phyloP scores from a whole-genome alignment of 2,113 vertebrate genomes.

The Saccopteryx leptura region DNA sequence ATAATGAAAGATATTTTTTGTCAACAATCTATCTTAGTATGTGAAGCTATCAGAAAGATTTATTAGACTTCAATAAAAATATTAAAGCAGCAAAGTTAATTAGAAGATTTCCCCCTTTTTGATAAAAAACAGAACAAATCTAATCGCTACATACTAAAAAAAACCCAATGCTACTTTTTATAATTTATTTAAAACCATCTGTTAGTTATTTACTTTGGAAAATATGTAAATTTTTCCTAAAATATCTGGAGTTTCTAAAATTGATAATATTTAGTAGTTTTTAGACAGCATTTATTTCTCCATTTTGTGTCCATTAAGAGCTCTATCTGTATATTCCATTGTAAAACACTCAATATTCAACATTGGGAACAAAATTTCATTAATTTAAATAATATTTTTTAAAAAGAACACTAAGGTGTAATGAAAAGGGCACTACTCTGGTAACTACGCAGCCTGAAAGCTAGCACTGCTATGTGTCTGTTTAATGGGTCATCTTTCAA shows the following conservation, averaged over 20 bases:
- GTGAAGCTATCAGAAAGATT: conserved; percentile 52
- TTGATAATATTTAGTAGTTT: neutral
- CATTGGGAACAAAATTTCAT: neutral
- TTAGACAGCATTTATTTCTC: neutral
- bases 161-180: neutral
- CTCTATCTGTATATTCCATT: neutral
- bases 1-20: conserved; percentile 69
- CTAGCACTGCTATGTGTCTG: neutral
- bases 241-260: neutral
- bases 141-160: conserved; percentile 37
- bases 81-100: conserved; percentile 55
- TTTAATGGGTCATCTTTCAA: neutral
- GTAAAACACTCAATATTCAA: neutral
- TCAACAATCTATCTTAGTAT: conserved; percentile 52
- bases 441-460: neutral
- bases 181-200: neutral
- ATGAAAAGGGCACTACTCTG: neutral
- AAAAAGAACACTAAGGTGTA: neutral
- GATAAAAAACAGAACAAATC: conserved; percentile 36
- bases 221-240: neutral
- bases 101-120: neutral
- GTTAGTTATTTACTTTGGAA: neutral
- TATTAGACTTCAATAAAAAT: conserved; percentile 34
- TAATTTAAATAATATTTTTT: neutral
- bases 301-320: neutral